Conservation (phyloP, 2,888 invertebrate genomes). For the Parnassius mnemosyne region DNA sequence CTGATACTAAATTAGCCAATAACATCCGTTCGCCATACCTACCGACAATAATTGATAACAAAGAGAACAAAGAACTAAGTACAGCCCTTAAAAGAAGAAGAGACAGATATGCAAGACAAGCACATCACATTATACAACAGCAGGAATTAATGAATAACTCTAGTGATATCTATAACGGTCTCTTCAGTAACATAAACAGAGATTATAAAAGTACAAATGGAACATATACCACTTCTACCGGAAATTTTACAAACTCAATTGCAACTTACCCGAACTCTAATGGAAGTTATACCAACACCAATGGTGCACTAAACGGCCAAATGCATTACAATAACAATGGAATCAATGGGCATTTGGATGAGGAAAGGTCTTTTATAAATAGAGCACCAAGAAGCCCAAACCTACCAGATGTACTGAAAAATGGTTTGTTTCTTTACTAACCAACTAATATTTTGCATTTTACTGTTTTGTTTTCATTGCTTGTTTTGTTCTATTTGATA, state of each 20-base stretch:
- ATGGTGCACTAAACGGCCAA: slow-evolving; percentile 35
- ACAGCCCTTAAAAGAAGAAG: slow-evolving; percentile 89
- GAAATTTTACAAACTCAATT: slow-evolving; percentile 36
- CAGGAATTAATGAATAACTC: slow-evolving; percentile 80
- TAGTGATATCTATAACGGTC: slow-evolving; percentile 48
- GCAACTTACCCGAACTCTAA: slow-evolving; percentile 25
- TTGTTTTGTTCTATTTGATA: background rate
- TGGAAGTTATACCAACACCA: slow-evolving; percentile 42
- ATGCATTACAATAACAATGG: slow-evolving; percentile 42
- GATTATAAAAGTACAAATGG: slow-evolving; percentile 36
- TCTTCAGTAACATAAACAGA: slow-evolving; percentile 41
- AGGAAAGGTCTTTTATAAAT: slow-evolving; percentile 46
- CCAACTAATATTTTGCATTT: slow-evolving; percentile 48
- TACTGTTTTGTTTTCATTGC: slow-evolving; percentile 10
- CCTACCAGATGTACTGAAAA: slow-evolving; percentile 60
- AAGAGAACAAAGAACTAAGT: slow-evolving; percentile 85
- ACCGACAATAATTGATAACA: slow-evolving; percentile 57
- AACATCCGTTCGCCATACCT: slow-evolving; percentile 46
- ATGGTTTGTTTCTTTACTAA: slow-evolving; percentile 73
- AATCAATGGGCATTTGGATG: slow-evolving; percentile 47
- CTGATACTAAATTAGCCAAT: slow-evolving; percentile 49
- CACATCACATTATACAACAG: slow-evolving; percentile 91
- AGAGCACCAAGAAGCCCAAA: slow-evolving; percentile 47
- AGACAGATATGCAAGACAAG: slow-evolving; percentile 91
- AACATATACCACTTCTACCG: slow-evolving; percentile 37